phyloP scores from a whole-genome alignment of 2,113 vertebrate species.

The Mastomys natalensis region DNA sequence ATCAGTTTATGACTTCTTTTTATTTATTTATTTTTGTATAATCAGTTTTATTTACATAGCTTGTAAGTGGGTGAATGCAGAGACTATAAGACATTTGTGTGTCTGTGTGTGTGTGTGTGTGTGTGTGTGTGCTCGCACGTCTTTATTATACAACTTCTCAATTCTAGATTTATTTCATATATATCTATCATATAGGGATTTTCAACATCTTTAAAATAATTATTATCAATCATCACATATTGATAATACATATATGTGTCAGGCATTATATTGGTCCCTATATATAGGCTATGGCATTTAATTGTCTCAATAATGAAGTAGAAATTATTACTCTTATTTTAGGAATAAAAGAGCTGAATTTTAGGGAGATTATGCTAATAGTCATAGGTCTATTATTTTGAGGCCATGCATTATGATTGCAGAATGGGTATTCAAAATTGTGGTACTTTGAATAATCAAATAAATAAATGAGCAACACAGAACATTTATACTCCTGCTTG shows the following conservation, averaged over 20 bases:
- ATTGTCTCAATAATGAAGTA: slow-evolving; percentile 46
- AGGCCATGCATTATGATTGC: slow-evolving; percentile 34
- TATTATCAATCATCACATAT: neutral
- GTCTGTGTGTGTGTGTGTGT: neutral
- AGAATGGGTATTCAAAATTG: neutral
- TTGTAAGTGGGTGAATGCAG: neutral
- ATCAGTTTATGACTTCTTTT: neutral
- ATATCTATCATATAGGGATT: neutral
- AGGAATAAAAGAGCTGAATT: neutral
- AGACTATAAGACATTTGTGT: neutral
- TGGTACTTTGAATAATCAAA: neutral
- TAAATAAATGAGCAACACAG: slow-evolving; percentile 3
- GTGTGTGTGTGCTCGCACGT: neutral
- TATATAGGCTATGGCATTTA: neutral
- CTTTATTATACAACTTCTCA: slow-evolving; percentile 1
- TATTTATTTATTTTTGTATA: neutral
- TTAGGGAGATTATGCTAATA: neutral
- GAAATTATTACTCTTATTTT: neutral
- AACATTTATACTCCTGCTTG: neutral
- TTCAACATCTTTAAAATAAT: slow-evolving; percentile 34
- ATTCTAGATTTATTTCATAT: slow-evolving; percentile 8
- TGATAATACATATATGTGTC: neutral
- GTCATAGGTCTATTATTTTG: neutral
- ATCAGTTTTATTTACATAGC: neutral
- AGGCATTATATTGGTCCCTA: neutral